phyloP scores from a whole-genome alignment of 2,797 vertebrate species.

The Salarias fasciatus region DNA sequence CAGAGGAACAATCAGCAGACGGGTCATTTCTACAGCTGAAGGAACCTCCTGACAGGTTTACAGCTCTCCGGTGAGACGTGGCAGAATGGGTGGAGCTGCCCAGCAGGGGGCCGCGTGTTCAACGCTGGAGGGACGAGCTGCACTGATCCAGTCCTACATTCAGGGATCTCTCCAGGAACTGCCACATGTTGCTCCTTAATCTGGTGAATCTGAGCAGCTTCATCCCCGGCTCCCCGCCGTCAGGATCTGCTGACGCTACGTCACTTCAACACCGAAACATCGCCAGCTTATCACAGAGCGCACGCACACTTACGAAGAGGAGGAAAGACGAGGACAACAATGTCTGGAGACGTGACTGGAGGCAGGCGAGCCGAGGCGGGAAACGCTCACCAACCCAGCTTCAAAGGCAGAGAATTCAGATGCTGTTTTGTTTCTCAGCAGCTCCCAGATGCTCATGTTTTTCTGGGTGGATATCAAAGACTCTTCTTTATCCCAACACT shows the following conservation, averaged over 20 bases:
- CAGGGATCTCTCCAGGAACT: constrained; percentile 57
- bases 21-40: no score
- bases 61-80: no score
- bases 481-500: constrained; percentile 62
- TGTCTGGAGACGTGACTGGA: constrained; percentile 48
- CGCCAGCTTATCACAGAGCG: constrained; percentile 11
- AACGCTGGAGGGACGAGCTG: no score
- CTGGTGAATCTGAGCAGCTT: constrained; percentile 73
- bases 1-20: no score
- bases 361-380: constrained; percentile 34
- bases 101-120: no score
- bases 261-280: constrained; percentile 45
- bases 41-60: no score
- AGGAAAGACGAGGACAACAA: constrained; percentile 17
- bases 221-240: no score
- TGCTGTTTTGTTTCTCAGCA: constrained; percentile 65
- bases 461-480: constrained; percentile 76
- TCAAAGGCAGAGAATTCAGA: constrained; percentile 73
- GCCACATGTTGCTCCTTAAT: constrained; percentile 66
- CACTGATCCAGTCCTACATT: no score
- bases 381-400: constrained; percentile 58
- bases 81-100: no score
- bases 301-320: neutral
- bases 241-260: neutral
- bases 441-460: constrained; percentile 75